phyloP scores from a whole-genome alignment of 2,113 vertebrate species.

The Typhlomys cinereus region DNA sequence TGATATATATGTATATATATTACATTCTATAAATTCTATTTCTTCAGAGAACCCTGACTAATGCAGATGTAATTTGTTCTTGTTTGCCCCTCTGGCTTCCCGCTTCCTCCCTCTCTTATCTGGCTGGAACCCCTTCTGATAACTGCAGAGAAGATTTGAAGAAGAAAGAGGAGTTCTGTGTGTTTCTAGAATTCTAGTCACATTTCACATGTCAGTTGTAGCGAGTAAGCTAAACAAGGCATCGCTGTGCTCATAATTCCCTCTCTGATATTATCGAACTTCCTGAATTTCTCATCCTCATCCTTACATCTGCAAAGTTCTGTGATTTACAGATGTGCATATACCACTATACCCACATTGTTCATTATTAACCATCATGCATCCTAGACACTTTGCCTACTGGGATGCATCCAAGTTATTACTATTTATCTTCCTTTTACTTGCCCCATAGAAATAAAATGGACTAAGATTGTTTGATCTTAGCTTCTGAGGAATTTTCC shows the following conservation, averaged over 20 bases:
- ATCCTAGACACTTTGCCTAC: too few species aligned
- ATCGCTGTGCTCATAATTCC: background rate
- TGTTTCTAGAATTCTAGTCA: background rate
- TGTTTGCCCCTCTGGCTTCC: too few species aligned
- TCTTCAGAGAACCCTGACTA: too few species aligned
- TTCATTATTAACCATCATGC: background rate
- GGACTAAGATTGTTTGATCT: background rate
- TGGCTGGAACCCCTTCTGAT: too few species aligned
- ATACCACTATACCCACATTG: accelerated
- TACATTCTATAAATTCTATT: too few species aligned
- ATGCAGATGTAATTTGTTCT: too few species aligned
- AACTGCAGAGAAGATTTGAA: background rate
- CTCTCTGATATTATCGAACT: background rate
- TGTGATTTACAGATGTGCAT: background rate
- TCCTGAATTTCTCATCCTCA: too few species aligned
- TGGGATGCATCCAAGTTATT: too few species aligned
- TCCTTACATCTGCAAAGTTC: too few species aligned
- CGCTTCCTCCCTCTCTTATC: too few species aligned
- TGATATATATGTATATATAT: too few species aligned
- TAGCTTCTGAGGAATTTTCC: background rate
- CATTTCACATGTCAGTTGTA: too few species aligned
- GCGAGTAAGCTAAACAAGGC: background rate
- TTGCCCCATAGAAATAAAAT: background rate
- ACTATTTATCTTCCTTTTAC: background rate
- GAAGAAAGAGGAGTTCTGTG: background rate